Base-by-base conservation (phyloP, 2,113 vertebrate genomes). In the Halichoerus grypus region DNA sequence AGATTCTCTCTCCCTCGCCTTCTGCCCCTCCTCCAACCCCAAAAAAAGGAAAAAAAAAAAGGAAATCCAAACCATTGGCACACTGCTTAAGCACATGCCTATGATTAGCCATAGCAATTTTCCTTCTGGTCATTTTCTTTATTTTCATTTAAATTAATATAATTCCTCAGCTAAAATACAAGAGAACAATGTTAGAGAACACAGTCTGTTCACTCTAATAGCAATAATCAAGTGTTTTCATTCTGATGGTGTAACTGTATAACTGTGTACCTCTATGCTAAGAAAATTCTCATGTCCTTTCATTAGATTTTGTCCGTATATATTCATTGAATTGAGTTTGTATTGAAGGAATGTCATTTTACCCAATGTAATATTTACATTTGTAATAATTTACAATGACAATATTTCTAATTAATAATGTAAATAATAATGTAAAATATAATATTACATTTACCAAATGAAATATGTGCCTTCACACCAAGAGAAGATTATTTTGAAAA, bases 81-180 rank as follows among this genome's bases (percentile, higher is more conserved):
- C 15, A 39, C 28, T 18, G 13, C 71, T 21, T 12, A 46, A 49
- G 39, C 16, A 49, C 16, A 61, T 10, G 57, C 5, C 46, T 57
- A n/a, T 14, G 53, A 80, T 42, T n/a, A 86, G 36, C 19, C 77
- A 31, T 36, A 86, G 15, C 10, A 42, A 33, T 39, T 57, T 72
- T 90, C 49, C 22, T 93, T 7, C n/a, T 14, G 59, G 21, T 39
- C 15, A 46, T 77, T 71, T 67, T 14, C 15, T 3, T 88, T 13
- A 55, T 87, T 79, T 96, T 87, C 51, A 53, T 55, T 91, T 71
- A 85, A 53, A 86, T 53, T 83, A 59, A 88, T 46, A 46, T 18
- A 88, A 94, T n/a, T 63, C 14, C 39, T 74, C 63, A 89, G 21
- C 11, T 42, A 39, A 85, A 76, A 82, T 51, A 7, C 51, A 57